These are phyloP conservation scores for Nannospalax galili DNA, from an alignment of 2,113 vertebrate species.

Conservation along the genomic window DNA sequence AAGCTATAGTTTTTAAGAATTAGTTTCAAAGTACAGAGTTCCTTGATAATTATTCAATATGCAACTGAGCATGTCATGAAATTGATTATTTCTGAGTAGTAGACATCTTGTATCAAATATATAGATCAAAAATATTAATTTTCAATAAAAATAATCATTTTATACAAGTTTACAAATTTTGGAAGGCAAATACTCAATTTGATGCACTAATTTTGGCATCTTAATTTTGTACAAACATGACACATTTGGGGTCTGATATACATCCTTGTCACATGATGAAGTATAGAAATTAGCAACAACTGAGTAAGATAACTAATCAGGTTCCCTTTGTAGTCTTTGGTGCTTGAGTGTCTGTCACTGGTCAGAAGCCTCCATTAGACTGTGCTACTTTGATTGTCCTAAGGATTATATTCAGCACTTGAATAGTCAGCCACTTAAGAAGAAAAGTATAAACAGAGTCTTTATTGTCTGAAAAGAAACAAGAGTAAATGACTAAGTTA, in stretches of 20 bases:
- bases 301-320: conserved; percentile 6
- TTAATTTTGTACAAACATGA: background rate
- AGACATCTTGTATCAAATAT: background rate
- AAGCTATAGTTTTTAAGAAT: background rate
- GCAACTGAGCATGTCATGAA: background rate
- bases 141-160: conserved; percentile 32
- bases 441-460: conserved; percentile 33
- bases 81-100: background rate
- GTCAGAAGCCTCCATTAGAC: background rate
- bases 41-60: background rate
- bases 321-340: conserved; percentile 6
- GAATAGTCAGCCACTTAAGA: conserved; percentile 33
- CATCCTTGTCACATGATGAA: background rate
- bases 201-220: background rate
- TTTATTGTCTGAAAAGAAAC: conserved; percentile 47
- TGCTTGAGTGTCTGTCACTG: conserved; percentile 4
- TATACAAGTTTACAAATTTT: background rate
- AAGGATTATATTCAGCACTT: conserved; percentile 23
- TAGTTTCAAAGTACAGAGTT: background rate
- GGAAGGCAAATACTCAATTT: background rate
- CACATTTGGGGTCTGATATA: background rate
- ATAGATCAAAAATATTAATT: background rate
- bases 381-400: conserved; percentile 1
- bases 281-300: conserved; percentile 11
- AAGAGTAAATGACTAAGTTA: conserved; percentile 29